Percentiles rank a stretch among this genome's conserved stretches.
Conservation (phyloP, 2,888 invertebrate species). For the Spialia ferax region DNA sequence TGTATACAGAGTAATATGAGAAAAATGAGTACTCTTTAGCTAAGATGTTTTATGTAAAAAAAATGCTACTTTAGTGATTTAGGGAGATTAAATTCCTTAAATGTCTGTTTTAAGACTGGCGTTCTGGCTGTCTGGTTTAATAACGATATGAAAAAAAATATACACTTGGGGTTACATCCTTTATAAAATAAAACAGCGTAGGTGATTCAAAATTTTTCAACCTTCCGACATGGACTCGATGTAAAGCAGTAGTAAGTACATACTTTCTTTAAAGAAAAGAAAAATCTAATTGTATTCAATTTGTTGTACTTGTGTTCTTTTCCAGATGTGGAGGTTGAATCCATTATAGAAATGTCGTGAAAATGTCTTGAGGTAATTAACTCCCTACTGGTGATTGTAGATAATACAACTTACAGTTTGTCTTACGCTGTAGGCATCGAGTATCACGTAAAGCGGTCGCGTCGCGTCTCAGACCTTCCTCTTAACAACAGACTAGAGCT, state of each 20-base stretch:
- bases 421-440: slow-evolving; percentile 64
- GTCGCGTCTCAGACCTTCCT: slow-evolving; percentile 28
- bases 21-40: background rate
- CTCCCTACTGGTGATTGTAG: slow-evolving; percentile 85
- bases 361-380: slow-evolving; percentile 86
- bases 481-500: slow-evolving; percentile 62
- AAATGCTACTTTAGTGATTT: background rate
- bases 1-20: background rate
- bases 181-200: background rate
- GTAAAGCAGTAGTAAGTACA: slow-evolving; percentile 83
- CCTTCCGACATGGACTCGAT: slow-evolving; percentile 78
- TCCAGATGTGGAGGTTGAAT: slow-evolving; percentile 86
- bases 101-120: background rate
- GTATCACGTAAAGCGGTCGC: slow-evolving; percentile 48
- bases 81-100: background rate
- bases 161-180: background rate
- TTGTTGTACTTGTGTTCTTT: slow-evolving; percentile 87
- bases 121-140: background rate
- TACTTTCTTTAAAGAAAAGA: slow-evolving; percentile 60
- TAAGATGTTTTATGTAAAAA: background rate
- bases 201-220: slow-evolving; percentile 24
- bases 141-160: background rate
- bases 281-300: slow-evolving; percentile 75
- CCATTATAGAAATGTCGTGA: slow-evolving; percentile 85
- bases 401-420: slow-evolving; percentile 67